Evolutionary conservation across 2,797 vertebrate genomes (phyloP).

Genomic region (Danio aesculapii): DNA sequence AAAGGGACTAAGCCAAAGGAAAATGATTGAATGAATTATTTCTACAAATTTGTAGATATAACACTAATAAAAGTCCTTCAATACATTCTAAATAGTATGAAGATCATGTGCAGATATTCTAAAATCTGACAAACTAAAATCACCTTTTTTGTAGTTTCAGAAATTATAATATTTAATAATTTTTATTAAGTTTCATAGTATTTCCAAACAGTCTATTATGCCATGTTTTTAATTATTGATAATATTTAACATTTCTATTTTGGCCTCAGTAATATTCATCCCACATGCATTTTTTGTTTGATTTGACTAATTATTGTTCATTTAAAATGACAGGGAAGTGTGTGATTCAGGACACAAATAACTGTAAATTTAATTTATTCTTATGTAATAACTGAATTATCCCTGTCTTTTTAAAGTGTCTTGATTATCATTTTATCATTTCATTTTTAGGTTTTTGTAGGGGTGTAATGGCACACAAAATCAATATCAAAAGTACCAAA

Average conservation of each 20-base stretch:
- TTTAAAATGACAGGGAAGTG: slow-evolving; percentile 74
- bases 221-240: slow-evolving; percentile 40
- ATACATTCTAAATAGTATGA: not conserved
- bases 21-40: too few species aligned
- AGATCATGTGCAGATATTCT: not conserved
- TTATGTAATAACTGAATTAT: slow-evolving; percentile 49
- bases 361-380: not conserved
- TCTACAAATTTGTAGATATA: not conserved
- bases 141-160: too few species aligned
- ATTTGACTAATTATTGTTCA: slow-evolving; percentile 76
- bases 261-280: slow-evolving; percentile 58
- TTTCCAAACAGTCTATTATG: not conserved
- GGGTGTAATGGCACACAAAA: too few species aligned
- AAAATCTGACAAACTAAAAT: not conserved
- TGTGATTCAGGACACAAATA: slow-evolving; percentile 2
- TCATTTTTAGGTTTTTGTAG: slow-evolving; percentile 69
- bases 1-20: too few species aligned
- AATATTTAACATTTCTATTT: slow-evolving; percentile 46
- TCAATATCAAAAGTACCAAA: too few species aligned
- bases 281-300: slow-evolving; percentile 61
- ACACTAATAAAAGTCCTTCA: not conserved
- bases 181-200: not conserved
- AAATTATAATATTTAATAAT: not conserved
- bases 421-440: slow-evolving; percentile 70
- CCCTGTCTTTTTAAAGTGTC: slow-evolving; percentile 76